Evolutionary conservation across 2,888 invertebrate genomes (phyloP), one percentile per base, ranked within the genome.

Genomic region (Mythimna loreyi): DNA sequence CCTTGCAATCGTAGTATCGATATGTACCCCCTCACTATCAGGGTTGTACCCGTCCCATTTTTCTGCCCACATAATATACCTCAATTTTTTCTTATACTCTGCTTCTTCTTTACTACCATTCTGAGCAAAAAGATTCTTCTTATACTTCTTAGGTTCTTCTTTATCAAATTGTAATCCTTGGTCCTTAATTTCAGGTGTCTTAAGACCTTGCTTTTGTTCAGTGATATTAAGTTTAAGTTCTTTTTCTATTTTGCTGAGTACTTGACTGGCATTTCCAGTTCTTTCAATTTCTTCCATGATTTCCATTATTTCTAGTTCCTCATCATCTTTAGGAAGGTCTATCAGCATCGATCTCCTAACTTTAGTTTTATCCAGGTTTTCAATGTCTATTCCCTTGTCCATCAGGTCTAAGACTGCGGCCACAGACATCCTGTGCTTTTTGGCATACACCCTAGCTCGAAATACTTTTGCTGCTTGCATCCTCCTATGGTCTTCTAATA

Each of bases 31-130:
- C 5, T 73, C 73, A 0, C 25, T 28, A 0, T 66, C 73, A 0
- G 73, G 73, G 9, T 73, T 45, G 11, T 49, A 73, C 0, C 67
- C 73, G 0, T 36, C 19, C 73, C 73, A 73, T 25, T 30, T 53
- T 0, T 72, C 66, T 0, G 67, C 67, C 72, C 72, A 73, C 52
- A 5, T 61, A 0, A 49, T 58, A 6, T 67, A 72, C 2, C 73
- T 62, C 8, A 73, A 28, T 0, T n/a, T 58, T 6, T 62, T 72
- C 5, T 73, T 73, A 6, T 58, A 73, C 0, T 53, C 58, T 0
- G 45, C 49, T 8, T 57, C n/a, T 0, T 47, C 23, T 0, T 9
- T 16, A n/a, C 25, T 25, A 5, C 0, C 9, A 16, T 36, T 53
- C 30, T n/a, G 30, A 1, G 30, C 11, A n/a, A 30, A 30, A 11